A percentile compares a stretch with the other conserved stretches of the same genome.
These are phyloP conservation scores for Myotis davidii DNA, from an alignment of 2,113 vertebrate species.

Conservation along the genomic window DNA sequence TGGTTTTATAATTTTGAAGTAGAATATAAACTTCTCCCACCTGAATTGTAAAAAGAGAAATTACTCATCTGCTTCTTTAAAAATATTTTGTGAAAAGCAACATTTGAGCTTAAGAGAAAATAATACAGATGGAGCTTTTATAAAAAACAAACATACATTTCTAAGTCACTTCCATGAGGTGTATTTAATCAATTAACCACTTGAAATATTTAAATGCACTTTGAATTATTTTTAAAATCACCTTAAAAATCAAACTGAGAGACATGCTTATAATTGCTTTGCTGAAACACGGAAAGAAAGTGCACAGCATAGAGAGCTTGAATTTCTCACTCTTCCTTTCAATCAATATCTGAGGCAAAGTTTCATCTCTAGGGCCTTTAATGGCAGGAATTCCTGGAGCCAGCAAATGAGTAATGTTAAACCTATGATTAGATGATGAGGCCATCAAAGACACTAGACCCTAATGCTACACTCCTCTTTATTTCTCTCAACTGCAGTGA, in stretches of 20 bases:
- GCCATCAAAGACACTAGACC: slow-evolving; percentile 88
- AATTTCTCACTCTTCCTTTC: slow-evolving; percentile 92
- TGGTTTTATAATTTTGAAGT: background rate
- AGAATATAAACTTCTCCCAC: background rate
- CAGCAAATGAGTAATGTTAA: slow-evolving; percentile 95
- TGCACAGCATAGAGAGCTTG: slow-evolving; percentile 86
- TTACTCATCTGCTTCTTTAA: background rate
- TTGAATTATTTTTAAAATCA: slow-evolving; percentile 49
- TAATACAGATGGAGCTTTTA: background rate
- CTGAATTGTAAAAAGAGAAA: background rate
- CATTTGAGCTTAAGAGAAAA: slow-evolving; percentile 11
- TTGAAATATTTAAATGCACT: slow-evolving; percentile 61
- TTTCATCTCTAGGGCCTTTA: slow-evolving; percentile 96
- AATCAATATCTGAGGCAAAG: slow-evolving; percentile 96
- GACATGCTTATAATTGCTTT: slow-evolving; percentile 80
- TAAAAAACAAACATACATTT: background rate
- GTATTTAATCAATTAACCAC: slow-evolving; percentile 25
- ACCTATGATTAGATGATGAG: slow-evolving; percentile 92
- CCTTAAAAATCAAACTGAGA: slow-evolving; percentile 79
- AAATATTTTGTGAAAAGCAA: slow-evolving; percentile 44
- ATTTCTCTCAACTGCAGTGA: slow-evolving; percentile 87
- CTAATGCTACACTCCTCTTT: slow-evolving; percentile 87
- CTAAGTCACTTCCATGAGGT: background rate
- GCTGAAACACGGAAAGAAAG: slow-evolving; percentile 80
- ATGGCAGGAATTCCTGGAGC: slow-evolving; percentile 96